Conservation (phyloP, 2,888 invertebrate genomes). For the Enchytraeus crypticus region DNA sequence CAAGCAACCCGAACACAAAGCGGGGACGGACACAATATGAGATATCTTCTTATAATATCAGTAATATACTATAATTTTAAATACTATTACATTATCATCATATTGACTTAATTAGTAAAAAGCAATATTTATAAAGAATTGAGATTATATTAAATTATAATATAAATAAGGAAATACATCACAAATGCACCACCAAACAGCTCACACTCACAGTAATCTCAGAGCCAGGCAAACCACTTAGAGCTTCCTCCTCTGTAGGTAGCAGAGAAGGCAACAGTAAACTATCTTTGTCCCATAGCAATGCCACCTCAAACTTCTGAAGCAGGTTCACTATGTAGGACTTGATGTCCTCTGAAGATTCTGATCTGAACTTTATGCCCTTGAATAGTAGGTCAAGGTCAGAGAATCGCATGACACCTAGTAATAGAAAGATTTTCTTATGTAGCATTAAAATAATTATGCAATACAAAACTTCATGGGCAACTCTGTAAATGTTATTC, state of each 20-base stretch:
- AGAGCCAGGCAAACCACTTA: slow-evolving; percentile 10
- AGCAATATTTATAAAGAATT: no score
- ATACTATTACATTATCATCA: no score
- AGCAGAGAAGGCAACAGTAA: slow-evolving; percentile 83
- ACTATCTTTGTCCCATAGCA: slow-evolving; percentile 87
- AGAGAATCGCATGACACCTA: slow-evolving; percentile 81
- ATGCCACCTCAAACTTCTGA: slow-evolving; percentile 92
- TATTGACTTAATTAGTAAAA: no score
- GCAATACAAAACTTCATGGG: not conserved
- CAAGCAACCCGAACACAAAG: no score
- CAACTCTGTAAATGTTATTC: no score
- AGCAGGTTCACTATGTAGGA: slow-evolving; percentile 81
- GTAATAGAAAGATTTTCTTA: slow-evolving; percentile 4
- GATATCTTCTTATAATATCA: no score
- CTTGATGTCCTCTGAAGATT: slow-evolving; percentile 52
- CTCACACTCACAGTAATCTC: slow-evolving; percentile 18
- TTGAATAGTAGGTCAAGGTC: slow-evolving; percentile 87
- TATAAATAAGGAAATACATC: no score
- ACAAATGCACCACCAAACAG: no score
- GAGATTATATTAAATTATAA: no score
- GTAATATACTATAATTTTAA: no score
- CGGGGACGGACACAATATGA: no score
- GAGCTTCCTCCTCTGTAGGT: slow-evolving; percentile 57
- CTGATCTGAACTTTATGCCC: slow-evolving; percentile 60
- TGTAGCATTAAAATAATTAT: not conserved